phyloP scores from a whole-genome alignment of 2,113 vertebrate species.

The Australoheros scitulus region DNA sequence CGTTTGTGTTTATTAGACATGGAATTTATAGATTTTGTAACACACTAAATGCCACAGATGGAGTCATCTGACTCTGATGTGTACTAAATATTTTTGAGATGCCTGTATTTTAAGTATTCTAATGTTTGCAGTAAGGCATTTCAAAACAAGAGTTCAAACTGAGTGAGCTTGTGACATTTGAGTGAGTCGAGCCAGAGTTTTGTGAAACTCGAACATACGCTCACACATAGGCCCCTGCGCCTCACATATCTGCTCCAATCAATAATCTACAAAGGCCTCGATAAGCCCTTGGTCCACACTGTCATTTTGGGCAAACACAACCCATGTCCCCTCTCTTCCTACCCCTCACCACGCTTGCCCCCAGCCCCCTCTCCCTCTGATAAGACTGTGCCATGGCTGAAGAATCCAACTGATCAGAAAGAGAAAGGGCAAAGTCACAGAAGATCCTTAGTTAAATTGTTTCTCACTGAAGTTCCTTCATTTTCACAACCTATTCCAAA shows the following conservation, averaged over 20 bases:
- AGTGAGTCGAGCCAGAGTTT: constrained; percentile 63
- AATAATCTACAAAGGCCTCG: constrained; percentile 80
- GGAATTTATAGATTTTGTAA: constrained; percentile 29
- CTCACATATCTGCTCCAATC: constrained; percentile 72
- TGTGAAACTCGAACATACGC: constrained; percentile 45
- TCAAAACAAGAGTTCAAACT: constrained; percentile 23
- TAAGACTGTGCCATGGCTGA: constrained; percentile 58
- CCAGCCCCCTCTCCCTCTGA: constrained; percentile 38
- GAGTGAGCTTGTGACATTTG: constrained; percentile 32
- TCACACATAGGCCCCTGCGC: constrained; percentile 38
- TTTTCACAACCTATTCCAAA: neutral
- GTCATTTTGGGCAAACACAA: constrained; percentile 80
- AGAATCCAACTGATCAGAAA: constrained; percentile 38
- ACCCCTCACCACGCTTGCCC: constrained; percentile 45
- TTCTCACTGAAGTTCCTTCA: neutral
- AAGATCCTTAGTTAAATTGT: neutral
- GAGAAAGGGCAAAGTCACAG: neutral
- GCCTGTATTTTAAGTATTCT: neutral
- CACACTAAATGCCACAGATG: neutral
- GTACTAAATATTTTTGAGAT: neutral
- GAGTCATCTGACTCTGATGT: neutral
- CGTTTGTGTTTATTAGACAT: neutral
- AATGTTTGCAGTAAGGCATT: constrained; percentile 11
- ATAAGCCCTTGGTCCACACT: constrained; percentile 74
- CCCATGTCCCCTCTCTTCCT: constrained; percentile 73